Conservation (phyloP, 2,797 vertebrate species). For the Pseudotriccus pelzelni region DNA sequence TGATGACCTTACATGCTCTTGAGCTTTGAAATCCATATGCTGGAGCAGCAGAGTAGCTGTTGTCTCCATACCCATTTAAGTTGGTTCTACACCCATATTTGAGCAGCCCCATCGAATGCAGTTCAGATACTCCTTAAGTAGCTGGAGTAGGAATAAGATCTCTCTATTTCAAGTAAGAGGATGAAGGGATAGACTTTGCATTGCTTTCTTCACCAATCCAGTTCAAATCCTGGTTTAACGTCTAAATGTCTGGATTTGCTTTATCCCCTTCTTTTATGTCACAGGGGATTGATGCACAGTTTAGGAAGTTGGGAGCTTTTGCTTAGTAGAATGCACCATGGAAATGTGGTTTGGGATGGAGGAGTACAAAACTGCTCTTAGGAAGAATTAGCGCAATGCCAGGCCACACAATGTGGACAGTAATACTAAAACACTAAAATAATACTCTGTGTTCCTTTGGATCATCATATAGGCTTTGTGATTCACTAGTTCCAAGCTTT, state of each 20-base stretch:
- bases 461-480: not conserved
- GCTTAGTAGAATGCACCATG: not conserved
- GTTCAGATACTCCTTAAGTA: not conserved
- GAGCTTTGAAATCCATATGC: not conserved
- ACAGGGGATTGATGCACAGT: not conserved
- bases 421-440: not conserved
- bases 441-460: not conserved
- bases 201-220: not conserved
- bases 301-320: not conserved
- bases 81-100: not conserved
- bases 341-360: not conserved
- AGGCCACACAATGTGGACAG: not conserved
- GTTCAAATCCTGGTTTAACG: not conserved
- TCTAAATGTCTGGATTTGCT: not conserved
- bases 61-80: not conserved
- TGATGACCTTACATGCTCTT: not conserved
- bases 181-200: not conserved
- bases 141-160: not conserved
- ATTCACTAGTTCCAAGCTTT: not conserved
- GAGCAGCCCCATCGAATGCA: not conserved
- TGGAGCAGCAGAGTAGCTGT: not conserved
- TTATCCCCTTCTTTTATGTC: not conserved
- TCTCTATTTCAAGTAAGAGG: not conserved
- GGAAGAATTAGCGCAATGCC: not conserved
- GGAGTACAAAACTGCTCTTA: not conserved